phyloP scores from a whole-genome alignment of 2,797 vertebrate genomes.

The Masticophis lateralis region DNA sequence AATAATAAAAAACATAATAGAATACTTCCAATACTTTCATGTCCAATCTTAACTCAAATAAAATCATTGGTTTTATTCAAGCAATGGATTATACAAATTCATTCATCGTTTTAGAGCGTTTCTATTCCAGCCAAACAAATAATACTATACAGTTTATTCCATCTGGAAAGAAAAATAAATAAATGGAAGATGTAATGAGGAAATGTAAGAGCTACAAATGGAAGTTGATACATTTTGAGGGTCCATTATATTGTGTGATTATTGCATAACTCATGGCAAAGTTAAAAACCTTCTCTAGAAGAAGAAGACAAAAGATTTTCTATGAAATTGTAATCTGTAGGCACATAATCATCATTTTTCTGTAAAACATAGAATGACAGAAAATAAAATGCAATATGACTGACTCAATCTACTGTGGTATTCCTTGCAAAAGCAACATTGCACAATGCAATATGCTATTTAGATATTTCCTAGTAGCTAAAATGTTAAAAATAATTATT shows the following conservation, averaged over 20 bases:
- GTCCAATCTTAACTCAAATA: background rate
- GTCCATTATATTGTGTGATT: background rate
- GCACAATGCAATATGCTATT: slow-evolving; percentile 44
- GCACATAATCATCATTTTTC: background rate
- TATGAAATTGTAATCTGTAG: background rate
- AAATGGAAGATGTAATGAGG: background rate
- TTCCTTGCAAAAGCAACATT: slow-evolving; percentile 50
- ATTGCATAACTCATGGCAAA: background rate
- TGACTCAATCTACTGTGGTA: slow-evolving; percentile 30
- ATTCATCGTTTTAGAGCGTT: background rate
- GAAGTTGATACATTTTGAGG: background rate
- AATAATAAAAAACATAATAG: background rate
- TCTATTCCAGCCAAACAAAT: background rate
- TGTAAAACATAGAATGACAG: background rate
- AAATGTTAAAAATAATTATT: slow-evolving; percentile 61
- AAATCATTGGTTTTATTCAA: background rate
- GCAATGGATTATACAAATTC: background rate
- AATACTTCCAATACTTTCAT: background rate
- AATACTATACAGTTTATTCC: background rate
- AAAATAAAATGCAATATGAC: background rate
- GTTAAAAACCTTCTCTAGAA: background rate
- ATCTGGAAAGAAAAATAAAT: background rate
- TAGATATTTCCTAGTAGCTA: slow-evolving; percentile 58
- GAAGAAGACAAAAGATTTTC: background rate
- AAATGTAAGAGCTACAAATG: background rate